These are phyloP conservation scores for Eupithecia tripunctaria DNA, from an alignment of 2,888 invertebrate genomes.

Conservation along the genomic window DNA sequence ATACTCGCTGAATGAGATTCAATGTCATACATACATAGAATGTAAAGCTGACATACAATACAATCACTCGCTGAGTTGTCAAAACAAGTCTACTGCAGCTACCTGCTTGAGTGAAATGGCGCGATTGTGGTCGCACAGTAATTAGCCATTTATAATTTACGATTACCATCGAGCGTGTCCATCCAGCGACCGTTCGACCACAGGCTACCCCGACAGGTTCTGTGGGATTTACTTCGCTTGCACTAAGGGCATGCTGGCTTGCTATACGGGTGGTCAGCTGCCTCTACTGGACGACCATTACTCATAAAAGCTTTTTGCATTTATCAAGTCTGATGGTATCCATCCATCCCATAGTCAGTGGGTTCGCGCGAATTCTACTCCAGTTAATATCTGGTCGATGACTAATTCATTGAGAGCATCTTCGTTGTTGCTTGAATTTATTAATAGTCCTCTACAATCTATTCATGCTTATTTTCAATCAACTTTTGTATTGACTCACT, in stretches of 20 bases:
- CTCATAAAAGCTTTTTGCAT: constrained; percentile 52
- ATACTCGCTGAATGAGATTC: constrained; percentile 20
- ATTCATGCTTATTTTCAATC: constrained; percentile 47
- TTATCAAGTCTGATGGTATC: constrained; percentile 34
- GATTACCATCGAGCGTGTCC: constrained; percentile 70
- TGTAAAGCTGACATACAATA: background rate
- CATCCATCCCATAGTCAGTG: constrained; percentile 15
- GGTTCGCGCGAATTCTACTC: constrained; percentile 17
- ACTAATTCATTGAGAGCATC: constrained; percentile 29
- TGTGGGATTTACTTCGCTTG: constrained; percentile 61
- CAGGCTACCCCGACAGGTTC: constrained; percentile 66
- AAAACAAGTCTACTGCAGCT: constrained; percentile 44
- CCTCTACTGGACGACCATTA: constrained; percentile 55
- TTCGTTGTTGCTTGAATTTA: constrained; percentile 31
- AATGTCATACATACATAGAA: constrained; percentile 16
- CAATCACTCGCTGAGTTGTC: constrained; percentile 32
- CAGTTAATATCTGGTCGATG: constrained; percentile 17
- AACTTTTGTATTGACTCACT: constrained; percentile 46
- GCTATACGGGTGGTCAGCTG: constrained; percentile 65
- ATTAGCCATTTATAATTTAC: constrained; percentile 76
- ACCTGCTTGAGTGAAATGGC: constrained; percentile 45
- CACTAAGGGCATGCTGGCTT: constrained; percentile 48
- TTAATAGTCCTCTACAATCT: constrained; percentile 27
- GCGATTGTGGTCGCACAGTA: constrained; percentile 56
- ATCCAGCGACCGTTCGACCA: constrained; percentile 52